Evolutionary conservation across 2,797 vertebrate species (phyloP), one percentile per base, ranked within the genome.

Genomic region (Poeciliopsis gracilis): DNA sequence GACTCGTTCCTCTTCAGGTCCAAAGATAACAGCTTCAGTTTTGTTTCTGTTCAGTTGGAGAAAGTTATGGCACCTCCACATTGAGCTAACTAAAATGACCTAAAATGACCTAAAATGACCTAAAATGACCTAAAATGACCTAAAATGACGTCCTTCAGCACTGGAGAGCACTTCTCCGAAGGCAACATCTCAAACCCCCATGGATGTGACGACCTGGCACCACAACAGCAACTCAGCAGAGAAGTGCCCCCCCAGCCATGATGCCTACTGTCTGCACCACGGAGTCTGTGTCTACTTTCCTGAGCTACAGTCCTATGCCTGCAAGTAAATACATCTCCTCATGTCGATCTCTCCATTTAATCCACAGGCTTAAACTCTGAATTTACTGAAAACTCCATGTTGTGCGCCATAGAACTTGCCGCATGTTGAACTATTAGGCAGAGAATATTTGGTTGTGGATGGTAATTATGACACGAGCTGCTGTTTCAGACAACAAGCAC

Each of bases 221-320:
- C 83, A 77, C 77, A 90, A 63, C 38, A 80, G 77, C 11, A 93
- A 90, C n/a, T 76, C 77, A 2, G 57, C 80, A 0, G 71, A 90
- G 13, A 95, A 86, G 18, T 99, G 97, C 18, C 97, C 97, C 2
- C 76, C 93, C 2, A 94, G 94, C 0, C 94, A 98, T 0, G 94
- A 97, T 0, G 95, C 96, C 0, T 98, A 96, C 93, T 99, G 98
- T 86, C 95, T 99, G 47, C 95, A 97, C 23, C 93, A 95, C 0
- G 97, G 97, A 0, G 85, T 95, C 70, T 99, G 97, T 87, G 94
- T 97, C 89, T 97, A 98, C 77, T 92, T 97, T 36, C 94, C 96
- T 38, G 91, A 96, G 10, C 91, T 98, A 70, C 91, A 96, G 82
- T 95, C 94, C 49, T 97, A 97, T 0, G 97, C 96, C 16, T 99